A percentile compares a stretch with the other conserved stretches of the same genome.
Evolutionary conservation across 2,113 vertebrate genomes (phyloP).

Genomic region (Oophaga pumilio): DNA sequence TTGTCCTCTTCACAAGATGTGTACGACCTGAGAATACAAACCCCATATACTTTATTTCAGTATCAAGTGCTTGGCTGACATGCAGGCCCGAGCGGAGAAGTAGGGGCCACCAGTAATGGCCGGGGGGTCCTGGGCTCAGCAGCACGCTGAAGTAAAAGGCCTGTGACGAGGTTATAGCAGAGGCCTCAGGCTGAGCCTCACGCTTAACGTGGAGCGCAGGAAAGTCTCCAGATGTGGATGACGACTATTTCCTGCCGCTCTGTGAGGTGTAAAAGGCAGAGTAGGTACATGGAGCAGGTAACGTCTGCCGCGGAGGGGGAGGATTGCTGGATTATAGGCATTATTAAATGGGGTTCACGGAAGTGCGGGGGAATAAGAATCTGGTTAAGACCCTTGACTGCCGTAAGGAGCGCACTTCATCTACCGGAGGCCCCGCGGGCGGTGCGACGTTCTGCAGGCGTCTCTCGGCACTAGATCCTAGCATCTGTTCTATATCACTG

Average conservation of each 20-base stretch:
- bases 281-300: slow-evolving; percentile 39
- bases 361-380: neutral
- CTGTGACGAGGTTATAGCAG: slow-evolving; percentile 23
- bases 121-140: slow-evolving; percentile 4
- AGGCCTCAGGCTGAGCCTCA: neutral
- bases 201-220: neutral
- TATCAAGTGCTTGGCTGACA: slow-evolving; percentile 43
- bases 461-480: slow-evolving; percentile 7
- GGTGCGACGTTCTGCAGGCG: neutral
- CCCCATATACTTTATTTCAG: slow-evolving; percentile 34
- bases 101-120: neutral
- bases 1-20: neutral
- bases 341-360: neutral
- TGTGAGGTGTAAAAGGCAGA: slow-evolving; percentile 7
- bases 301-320: neutral
- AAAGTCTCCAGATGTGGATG: slow-evolving; percentile 3
- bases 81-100: neutral
- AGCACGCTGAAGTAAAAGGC: slow-evolving; percentile 34
- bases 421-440: neutral
- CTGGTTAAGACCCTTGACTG: slow-evolving; percentile 20
- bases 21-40: slow-evolving; percentile 28
- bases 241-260: slow-evolving; percentile 14
- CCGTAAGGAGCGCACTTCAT: neutral
- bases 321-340: slow-evolving; percentile 5
- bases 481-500: slow-evolving; percentile 39